These are phyloP conservation scores for Anomalospiza imberbis DNA, from an alignment of 2,797 vertebrate species.

Conservation along the genomic window DNA sequence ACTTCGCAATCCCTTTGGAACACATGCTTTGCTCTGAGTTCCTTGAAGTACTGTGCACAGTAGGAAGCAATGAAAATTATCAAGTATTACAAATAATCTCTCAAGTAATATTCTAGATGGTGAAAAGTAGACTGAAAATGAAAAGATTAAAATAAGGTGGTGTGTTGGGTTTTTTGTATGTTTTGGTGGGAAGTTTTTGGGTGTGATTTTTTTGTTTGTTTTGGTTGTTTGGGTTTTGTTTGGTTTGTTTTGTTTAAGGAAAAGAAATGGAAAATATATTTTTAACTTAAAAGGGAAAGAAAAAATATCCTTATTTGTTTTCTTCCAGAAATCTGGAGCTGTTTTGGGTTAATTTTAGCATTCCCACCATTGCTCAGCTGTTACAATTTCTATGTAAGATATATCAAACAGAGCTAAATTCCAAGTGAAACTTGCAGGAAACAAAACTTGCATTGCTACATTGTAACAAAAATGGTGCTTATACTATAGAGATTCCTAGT, in stretches of 20 bases:
- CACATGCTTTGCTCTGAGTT: background rate
- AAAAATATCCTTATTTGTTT: background rate
- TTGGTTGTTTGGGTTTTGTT: background rate
- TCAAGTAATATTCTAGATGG: background rate
- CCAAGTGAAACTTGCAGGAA: background rate
- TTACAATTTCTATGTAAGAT: background rate
- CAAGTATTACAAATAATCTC: background rate
- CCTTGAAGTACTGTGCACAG: background rate
- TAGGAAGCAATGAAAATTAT: background rate
- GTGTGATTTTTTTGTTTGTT: background rate
- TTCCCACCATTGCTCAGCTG: background rate
- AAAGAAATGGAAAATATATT: background rate
- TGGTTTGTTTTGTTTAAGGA: background rate
- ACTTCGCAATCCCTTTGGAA: background rate
- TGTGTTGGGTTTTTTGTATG: background rate
- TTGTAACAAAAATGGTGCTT: background rate
- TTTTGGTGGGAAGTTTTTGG: background rate
- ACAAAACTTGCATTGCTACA: background rate
- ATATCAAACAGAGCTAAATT: background rate
- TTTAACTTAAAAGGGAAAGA: background rate
- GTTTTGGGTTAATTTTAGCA: background rate
- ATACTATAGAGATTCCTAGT: background rate
- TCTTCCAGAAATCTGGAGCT: background rate
- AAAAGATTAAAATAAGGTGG: background rate
- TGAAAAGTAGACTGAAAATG: background rate